phyloP scores from a whole-genome alignment of 2,888 invertebrate species.

The Scrobipalpa costella region DNA sequence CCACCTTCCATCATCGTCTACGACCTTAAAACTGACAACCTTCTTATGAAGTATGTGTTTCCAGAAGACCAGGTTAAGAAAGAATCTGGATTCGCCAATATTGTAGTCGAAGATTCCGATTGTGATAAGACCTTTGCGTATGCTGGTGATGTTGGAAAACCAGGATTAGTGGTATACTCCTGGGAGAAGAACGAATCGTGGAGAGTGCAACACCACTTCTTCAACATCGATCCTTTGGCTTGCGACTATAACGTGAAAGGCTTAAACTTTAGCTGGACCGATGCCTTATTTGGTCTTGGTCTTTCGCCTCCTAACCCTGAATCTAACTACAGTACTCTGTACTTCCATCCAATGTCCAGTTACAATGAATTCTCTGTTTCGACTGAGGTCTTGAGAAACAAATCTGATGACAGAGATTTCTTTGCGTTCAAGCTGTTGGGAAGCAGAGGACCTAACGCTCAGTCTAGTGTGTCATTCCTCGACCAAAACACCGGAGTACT shows the following conservation, averaged over 20 bases:
- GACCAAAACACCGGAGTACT: slow-evolving; percentile 86
- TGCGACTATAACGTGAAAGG: slow-evolving; percentile 88
- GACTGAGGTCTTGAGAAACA: slow-evolving; percentile 84
- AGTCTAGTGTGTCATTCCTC: slow-evolving; percentile 87
- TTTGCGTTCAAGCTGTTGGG: slow-evolving; percentile 85
- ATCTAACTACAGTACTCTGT: slow-evolving; percentile 84
- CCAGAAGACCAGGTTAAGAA: slow-evolving; percentile 84
- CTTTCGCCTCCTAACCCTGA: slow-evolving; percentile 83
- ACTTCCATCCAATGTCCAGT: slow-evolving; percentile 90
- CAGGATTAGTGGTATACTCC: slow-evolving; percentile 88
- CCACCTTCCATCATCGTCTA: slow-evolving; percentile 86
- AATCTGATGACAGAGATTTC: slow-evolving; percentile 80
- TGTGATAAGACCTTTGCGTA: slow-evolving; percentile 88
- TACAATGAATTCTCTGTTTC: slow-evolving; percentile 88
- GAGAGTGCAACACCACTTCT: slow-evolving; percentile 86
- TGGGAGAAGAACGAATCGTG: slow-evolving; percentile 87
- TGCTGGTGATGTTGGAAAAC: slow-evolving; percentile 85
- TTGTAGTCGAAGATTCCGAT: slow-evolving; percentile 87
- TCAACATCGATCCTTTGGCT: slow-evolving; percentile 86
- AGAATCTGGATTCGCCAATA: slow-evolving; percentile 86
- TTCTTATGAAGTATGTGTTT: slow-evolving; percentile 84
- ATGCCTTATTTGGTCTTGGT: slow-evolving; percentile 88
- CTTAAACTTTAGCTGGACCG: slow-evolving; percentile 87
- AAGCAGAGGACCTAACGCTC: slow-evolving; percentile 85
- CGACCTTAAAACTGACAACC: slow-evolving; percentile 85